Evolutionary conservation across 2,113 vertebrate genomes (phyloP).

Genomic region (Salvelinus namaycush): DNA sequence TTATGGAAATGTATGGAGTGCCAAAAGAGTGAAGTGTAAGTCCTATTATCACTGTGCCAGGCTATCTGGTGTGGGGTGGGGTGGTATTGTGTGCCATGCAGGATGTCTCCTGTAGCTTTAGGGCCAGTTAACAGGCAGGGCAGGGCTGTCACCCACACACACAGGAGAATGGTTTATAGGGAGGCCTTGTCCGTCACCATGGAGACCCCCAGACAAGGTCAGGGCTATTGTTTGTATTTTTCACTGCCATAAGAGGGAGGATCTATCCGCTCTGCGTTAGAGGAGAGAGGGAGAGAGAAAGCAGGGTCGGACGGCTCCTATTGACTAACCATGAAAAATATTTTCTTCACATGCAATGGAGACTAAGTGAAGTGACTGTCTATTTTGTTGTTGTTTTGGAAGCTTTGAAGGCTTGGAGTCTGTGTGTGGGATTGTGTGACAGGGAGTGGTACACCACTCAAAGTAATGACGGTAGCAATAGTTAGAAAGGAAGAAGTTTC

Average conservation of each 20-base stretch:
- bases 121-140: constrained; percentile 41
- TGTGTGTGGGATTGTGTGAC: constrained; percentile 3
- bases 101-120: constrained; percentile 24
- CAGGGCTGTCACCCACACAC: constrained; percentile 33
- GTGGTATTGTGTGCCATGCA: constrained; percentile 7
- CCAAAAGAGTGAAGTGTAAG: no score
- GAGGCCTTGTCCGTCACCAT: constrained; percentile 63
- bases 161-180: constrained; percentile 66
- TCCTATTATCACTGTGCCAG: no score
- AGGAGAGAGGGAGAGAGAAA: neutral
- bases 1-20: no score
- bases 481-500: neutral
- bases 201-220: constrained; percentile 69
- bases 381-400: neutral
- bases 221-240: constrained; percentile 64
- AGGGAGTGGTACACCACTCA: neutral
- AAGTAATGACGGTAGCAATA: neutral
- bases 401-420: neutral
- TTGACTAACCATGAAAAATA: neutral
- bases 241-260: constrained; percentile 16
- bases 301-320: neutral
- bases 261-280: neutral
- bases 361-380: no score
- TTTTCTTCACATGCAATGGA: neutral
- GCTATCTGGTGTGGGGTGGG: neutral